A percentile compares a stretch with the other conserved stretches of the same genome.
These are phyloP conservation scores for Neoaliturus tenellus DNA, from an alignment of 2,888 invertebrate species.

Conservation along the genomic window DNA sequence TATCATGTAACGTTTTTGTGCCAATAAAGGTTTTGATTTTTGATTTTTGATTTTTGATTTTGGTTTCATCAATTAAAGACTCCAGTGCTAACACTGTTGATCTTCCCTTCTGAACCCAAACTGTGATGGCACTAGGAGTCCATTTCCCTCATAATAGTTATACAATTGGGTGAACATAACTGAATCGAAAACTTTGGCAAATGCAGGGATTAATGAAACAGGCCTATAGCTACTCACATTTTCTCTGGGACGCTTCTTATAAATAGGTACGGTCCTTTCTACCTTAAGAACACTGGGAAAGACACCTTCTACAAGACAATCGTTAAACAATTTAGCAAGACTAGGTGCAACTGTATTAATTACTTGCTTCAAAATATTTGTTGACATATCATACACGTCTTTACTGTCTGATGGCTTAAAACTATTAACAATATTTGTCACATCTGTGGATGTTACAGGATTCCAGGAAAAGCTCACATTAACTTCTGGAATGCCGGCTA, in stretches of 20 bases:
- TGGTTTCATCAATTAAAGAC: too few species aligned
- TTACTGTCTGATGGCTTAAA: constrained; percentile 28
- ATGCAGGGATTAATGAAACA: neutral
- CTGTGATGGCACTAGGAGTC: neutral
- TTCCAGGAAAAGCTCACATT: neutral
- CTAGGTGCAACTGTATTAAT: neutral
- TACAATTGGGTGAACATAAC: constrained; percentile 1
- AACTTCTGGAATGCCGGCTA: neutral
- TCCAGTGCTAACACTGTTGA: neutral
- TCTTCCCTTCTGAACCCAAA: constrained; percentile 5
- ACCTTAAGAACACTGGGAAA: constrained; percentile 30
- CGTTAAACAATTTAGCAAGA: neutral
- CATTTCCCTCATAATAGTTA: neutral
- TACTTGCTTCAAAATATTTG: neutral
- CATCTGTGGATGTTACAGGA: neutral
- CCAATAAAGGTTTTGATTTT: too few species aligned
- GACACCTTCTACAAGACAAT: constrained; percentile 6
- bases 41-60: too few species aligned
- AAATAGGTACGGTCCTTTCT: constrained; percentile 13
- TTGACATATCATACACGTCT: constrained; percentile 35
- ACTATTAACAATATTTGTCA: constrained; percentile 9
- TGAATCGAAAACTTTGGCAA: constrained; percentile 18
- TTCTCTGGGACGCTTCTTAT: constrained; percentile 10
- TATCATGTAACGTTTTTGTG: too few species aligned
- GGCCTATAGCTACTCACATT: neutral